Conservation (phyloP, 1,140 invertebrate species). For the Triops longicaudatus region DNA sequence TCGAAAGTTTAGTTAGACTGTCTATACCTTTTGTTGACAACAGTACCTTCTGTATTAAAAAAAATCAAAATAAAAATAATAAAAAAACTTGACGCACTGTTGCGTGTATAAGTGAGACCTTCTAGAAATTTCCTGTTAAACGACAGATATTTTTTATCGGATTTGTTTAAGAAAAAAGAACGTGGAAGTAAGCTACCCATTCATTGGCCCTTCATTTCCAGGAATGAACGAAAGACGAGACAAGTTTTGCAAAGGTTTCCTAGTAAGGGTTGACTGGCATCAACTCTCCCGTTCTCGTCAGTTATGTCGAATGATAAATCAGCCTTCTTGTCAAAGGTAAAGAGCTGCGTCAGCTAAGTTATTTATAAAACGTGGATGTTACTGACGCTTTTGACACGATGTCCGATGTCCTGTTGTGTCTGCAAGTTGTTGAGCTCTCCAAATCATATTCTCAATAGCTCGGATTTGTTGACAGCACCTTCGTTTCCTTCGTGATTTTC, state of each 20-base stretch:
- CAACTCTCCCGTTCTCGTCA: background rate
- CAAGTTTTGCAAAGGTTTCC: background rate
- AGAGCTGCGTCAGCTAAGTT: background rate
- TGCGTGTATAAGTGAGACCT: no score
- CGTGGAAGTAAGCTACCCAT: no score
- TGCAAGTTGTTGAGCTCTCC: background rate
- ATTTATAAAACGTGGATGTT: slow-evolving; percentile 5
- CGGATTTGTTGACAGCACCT: background rate
- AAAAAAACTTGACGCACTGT: no score
- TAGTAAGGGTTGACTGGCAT: background rate
- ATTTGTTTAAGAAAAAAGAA: no score
- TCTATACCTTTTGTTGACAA: no score
- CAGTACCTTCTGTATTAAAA: no score
- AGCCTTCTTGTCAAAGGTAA: background rate
- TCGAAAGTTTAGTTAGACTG: no score
- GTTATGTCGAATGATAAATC: background rate
- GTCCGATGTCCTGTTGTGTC: slow-evolving; percentile 1
- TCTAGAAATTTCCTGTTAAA: no score
- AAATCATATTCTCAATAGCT: background rate
- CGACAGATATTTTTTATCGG: no score
- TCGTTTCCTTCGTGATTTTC: slow-evolving; percentile 6
- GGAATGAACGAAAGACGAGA: no score
- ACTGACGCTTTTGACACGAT: slow-evolving; percentile 10
- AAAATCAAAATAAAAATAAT: no score
- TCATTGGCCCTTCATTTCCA: no score